Conservation (phyloP, 2,113 vertebrate genomes). For the Alaudala cheleensis region DNA sequence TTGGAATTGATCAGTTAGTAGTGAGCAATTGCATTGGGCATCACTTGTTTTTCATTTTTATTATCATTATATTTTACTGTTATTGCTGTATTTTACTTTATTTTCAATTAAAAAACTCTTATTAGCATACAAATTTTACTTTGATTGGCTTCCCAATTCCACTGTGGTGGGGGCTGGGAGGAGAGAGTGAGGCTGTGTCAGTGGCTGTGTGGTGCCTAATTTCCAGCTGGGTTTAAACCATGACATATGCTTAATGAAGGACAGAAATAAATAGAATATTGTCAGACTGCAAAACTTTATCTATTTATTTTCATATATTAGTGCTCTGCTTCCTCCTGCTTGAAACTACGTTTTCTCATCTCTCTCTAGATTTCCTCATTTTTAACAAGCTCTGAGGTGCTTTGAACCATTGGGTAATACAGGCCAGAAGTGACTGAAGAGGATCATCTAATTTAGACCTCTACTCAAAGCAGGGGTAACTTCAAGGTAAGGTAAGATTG, state of each 20-base stretch:
- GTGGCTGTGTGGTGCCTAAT: fast-evolving
- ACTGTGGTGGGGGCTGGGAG: background rate
- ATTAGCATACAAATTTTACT: background rate
- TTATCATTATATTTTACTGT: background rate
- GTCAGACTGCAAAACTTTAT: background rate
- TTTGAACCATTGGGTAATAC: background rate
- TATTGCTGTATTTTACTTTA: background rate
- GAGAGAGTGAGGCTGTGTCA: background rate
- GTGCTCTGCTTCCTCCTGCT: background rate
- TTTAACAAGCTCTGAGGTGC: background rate
- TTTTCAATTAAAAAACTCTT: background rate
- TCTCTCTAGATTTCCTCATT: background rate
- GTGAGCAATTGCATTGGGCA: background rate
- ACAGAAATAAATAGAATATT: background rate
- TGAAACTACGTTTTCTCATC: background rate
- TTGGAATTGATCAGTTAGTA: background rate
- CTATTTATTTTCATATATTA: background rate
- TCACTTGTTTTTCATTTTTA: background rate
- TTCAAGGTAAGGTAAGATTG: background rate
- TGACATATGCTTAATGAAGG: background rate
- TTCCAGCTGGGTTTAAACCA: background rate
- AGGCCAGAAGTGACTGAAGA: background rate
- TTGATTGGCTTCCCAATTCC: background rate
- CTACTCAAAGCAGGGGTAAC: background rate
- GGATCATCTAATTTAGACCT: background rate